phyloP scores from a whole-genome alignment of 2,888 invertebrate genomes.

The Zonitis immaculata region DNA sequence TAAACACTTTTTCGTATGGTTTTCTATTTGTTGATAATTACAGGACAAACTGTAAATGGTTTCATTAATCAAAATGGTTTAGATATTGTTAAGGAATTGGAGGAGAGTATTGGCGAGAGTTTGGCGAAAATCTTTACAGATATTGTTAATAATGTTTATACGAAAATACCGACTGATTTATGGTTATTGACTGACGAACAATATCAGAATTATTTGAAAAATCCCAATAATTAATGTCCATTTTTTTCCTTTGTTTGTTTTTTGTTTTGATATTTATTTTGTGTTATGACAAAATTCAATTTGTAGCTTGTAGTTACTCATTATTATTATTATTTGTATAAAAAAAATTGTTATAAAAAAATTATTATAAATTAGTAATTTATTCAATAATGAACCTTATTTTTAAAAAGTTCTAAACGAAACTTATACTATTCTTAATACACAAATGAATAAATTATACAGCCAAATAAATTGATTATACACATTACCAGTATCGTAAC shows the following conservation, averaged over 20 bases:
- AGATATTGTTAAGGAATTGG: constrained; percentile 56
- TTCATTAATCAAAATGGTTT: constrained; percentile 58
- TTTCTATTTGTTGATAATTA: constrained; percentile 21
- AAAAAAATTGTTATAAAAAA: too few relatives aligned
- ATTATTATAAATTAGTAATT: too few relatives aligned
- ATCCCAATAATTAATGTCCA: constrained; percentile 4
- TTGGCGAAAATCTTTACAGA: constrained; percentile 54
- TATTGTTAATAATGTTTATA: constrained; percentile 56
- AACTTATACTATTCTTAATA: too few relatives aligned
- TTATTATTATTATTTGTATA: neutral
- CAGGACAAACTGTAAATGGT: constrained; percentile 55
- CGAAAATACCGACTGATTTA: constrained; percentile 54
- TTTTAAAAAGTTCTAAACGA: too few relatives aligned
- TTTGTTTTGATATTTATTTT: too few relatives aligned
- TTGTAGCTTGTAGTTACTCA: constrained; percentile 1
- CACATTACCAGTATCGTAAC: too few relatives aligned
- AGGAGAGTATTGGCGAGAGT: constrained; percentile 54
- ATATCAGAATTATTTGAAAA: constrained; percentile 24
- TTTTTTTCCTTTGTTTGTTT: too few relatives aligned
- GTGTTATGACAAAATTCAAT: neutral
- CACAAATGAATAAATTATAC: too few relatives aligned
- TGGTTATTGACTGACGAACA: constrained; percentile 47
- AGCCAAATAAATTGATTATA: too few relatives aligned
- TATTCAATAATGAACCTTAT: too few relatives aligned
- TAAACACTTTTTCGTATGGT: too few relatives aligned